Percentiles rank a stretch among this genome's conserved stretches.
These are phyloP conservation scores for Osmoderma eremita DNA, from an alignment of 2,888 invertebrate genomes.

Conservation along the genomic window DNA sequence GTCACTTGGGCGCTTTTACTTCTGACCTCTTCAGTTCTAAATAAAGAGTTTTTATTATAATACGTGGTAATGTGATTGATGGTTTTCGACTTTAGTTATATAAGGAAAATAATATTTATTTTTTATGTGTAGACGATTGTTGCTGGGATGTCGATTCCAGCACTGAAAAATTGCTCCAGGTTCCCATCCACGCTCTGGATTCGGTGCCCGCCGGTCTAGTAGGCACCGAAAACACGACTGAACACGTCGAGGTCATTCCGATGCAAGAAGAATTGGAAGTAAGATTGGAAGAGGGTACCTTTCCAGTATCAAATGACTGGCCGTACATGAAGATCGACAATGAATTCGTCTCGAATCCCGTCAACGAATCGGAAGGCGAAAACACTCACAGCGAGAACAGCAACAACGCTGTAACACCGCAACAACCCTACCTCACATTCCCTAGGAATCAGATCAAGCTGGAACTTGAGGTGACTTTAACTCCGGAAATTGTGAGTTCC, in stretches of 20 bases:
- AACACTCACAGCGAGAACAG: conserved; percentile 38
- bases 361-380: conserved; percentile 54
- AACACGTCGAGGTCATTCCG: conserved; percentile 64
- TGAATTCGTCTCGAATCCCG: conserved; percentile 67
- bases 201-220: conserved; percentile 57
- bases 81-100: not conserved
- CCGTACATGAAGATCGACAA: conserved; percentile 63
- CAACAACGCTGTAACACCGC: conserved; percentile 36
- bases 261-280: conserved; percentile 72
- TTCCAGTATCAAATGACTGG: conserved; percentile 65
- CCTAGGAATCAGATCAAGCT: conserved; percentile 65
- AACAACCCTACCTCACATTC: conserved; percentile 56
- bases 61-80: not conserved
- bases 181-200: conserved; percentile 61
- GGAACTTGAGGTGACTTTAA: conserved; percentile 70
- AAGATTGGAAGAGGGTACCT: conserved; percentile 65
- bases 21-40: no score
- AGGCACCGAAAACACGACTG: conserved; percentile 54
- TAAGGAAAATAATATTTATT: not conserved
- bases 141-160: conserved; percentile 66
- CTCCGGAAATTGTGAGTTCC: conserved; percentile 69
- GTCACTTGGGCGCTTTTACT: no score
- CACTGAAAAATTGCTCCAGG: conserved; percentile 64
- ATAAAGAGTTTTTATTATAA: no score
- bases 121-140: conserved; percentile 55